Percentiles rank a stretch among this genome's conserved stretches.
Conservation (phyloP, 2,888 invertebrate species). For the Pachliopta kotzebuea region DNA sequence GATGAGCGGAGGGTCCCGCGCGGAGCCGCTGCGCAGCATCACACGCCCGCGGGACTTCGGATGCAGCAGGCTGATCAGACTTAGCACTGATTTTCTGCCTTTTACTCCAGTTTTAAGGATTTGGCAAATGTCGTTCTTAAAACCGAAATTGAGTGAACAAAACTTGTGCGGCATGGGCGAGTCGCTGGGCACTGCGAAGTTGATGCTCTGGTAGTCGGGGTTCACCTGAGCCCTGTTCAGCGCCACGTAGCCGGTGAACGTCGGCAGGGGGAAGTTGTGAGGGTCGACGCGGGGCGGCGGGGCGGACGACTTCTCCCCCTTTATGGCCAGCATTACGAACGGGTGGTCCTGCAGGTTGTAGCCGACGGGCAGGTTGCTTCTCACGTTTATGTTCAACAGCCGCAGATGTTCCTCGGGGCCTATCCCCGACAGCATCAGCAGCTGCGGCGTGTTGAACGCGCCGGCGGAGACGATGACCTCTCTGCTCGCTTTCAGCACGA, state of each 20-base stretch:
- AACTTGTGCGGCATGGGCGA: conserved; percentile 36
- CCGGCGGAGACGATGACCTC: conserved; percentile 52
- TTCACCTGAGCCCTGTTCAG: conserved; percentile 34
- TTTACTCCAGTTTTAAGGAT: conserved; percentile 29
- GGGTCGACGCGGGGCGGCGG: conserved; percentile 28
- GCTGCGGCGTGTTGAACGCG: conserved; percentile 45
- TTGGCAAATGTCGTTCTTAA: conserved; percentile 40
- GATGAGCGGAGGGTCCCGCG: conserved; percentile 40
- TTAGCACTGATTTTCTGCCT: conserved; percentile 33
- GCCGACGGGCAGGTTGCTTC: conserved; percentile 47
- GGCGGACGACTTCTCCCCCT: conserved; percentile 29
- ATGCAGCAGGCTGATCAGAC: conserved; percentile 35
- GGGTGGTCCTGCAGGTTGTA: conserved; percentile 45
- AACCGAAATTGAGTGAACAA: conserved; percentile 39
- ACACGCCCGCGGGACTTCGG: conserved; percentile 43
- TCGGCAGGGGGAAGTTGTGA: conserved; percentile 35
- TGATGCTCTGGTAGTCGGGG: conserved; percentile 41
- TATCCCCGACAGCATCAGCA: conserved; percentile 51
- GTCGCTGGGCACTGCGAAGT: conserved; percentile 36
- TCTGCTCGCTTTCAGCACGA: conserved; percentile 39
- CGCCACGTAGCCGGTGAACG: conserved; percentile 35
- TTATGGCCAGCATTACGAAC: conserved; percentile 29
- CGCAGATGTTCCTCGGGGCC: conserved; percentile 45
- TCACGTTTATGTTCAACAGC: conserved; percentile 39
- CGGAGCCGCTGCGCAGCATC: conserved; percentile 38